Percentiles rank a stretch among this genome's conserved stretches.
Conservation (phyloP, 2,797 vertebrate species). For the Arnoldichthys spilopterus region DNA sequence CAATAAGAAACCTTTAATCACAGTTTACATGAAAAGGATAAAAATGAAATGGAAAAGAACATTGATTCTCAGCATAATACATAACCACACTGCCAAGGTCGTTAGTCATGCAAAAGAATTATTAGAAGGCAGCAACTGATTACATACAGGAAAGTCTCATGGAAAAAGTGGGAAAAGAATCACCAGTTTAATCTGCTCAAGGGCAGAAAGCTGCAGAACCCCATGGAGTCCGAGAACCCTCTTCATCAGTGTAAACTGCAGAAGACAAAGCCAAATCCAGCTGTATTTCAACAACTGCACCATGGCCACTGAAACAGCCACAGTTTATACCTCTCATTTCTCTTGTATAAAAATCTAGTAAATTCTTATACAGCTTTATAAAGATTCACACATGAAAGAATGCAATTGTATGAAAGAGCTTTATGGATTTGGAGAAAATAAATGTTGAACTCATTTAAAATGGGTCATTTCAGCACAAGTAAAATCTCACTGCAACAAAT, state of each 20-base stretch:
- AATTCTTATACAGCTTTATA: not conserved
- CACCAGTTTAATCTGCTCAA: not conserved
- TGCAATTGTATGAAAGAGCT: not conserved
- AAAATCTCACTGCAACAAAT: not conserved
- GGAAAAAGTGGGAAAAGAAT: slow-evolving; percentile 31
- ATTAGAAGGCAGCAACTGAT: slow-evolving; percentile 24
- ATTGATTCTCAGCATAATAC: not conserved
- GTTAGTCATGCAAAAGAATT: slow-evolving; percentile 16
- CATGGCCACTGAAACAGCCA: not conserved
- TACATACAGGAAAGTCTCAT: slow-evolving; percentile 17
- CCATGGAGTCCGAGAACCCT: slow-evolving; percentile 1
- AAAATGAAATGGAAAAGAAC: slow-evolving; percentile 14
- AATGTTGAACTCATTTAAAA: not conserved
- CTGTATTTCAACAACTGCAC: not conserved
- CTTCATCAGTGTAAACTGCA: not conserved
- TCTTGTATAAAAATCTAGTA: not conserved
- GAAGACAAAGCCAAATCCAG: not conserved
- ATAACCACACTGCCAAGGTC: not conserved
- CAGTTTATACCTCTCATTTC: not conserved
- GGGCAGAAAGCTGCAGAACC: not conserved
- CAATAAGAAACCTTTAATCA: not conserved
- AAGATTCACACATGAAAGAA: slow-evolving; percentile 3
- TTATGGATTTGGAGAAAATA: not conserved
- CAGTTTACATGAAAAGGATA: slow-evolving; percentile 13
- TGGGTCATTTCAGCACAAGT: not conserved